Percentiles rank a stretch among this genome's conserved stretches.
Evolutionary conservation across 2,113 vertebrate genomes (phyloP).

Genomic region (Heterocephalus glaber): DNA sequence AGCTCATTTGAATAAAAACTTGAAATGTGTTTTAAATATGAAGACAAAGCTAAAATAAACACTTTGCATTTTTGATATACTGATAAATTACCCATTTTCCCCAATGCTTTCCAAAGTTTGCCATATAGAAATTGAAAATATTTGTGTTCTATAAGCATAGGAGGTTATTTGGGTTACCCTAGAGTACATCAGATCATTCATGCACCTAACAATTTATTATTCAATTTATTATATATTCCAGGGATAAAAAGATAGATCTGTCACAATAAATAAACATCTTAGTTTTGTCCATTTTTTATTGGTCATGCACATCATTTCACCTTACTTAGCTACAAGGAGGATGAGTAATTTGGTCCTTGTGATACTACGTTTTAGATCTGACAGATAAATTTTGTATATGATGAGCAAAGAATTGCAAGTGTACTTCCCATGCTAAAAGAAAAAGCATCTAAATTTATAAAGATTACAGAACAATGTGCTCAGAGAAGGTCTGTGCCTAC

Average conservation of each 20-base stretch:
- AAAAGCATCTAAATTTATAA: background rate
- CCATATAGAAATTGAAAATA: background rate
- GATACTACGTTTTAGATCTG: background rate
- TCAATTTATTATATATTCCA: background rate
- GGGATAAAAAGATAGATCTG: background rate
- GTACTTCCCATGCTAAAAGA: background rate
- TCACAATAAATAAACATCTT: background rate
- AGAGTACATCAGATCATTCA: background rate
- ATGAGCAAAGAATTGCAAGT: background rate
- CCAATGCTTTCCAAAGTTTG: background rate
- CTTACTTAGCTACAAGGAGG: background rate
- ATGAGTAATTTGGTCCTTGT: background rate
- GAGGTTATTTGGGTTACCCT: background rate
- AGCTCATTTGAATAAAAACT: background rate
- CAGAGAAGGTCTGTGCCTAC: background rate
- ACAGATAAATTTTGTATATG: background rate
- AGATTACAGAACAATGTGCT: background rate
- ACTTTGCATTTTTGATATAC: background rate
- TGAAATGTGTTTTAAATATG: background rate
- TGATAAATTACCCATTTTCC: background rate
- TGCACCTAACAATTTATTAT: background rate
- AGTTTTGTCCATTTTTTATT: background rate
- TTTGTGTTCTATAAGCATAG: background rate
- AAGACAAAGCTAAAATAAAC: constrained; percentile 1
- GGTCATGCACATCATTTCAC: background rate